A percentile compares a stretch with the other conserved stretches of the same genome.
These are phyloP conservation scores for Lypha dubia DNA, from an alignment of 2,888 invertebrate species.

Conservation along the genomic window DNA sequence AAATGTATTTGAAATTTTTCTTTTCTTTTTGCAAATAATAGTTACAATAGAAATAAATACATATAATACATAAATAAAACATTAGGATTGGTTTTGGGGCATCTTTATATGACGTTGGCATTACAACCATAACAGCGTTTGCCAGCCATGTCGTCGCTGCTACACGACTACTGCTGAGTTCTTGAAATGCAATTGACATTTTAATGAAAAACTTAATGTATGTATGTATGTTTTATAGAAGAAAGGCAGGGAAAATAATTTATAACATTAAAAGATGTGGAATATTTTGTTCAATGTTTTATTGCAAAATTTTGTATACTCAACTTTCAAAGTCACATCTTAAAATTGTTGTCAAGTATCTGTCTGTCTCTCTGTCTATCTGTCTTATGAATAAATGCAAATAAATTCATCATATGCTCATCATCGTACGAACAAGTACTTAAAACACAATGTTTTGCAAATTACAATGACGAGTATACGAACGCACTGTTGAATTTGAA, in stretches of 20 bases:
- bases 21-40: neutral
- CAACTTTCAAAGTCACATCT: constrained; percentile 35
- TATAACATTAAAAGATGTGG: constrained; percentile 23
- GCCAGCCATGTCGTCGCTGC: neutral
- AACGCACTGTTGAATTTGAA: constrained; percentile 20
- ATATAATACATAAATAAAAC: constrained; percentile 30
- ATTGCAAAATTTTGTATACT: neutral
- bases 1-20: constrained; percentile 52
- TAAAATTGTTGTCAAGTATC: constrained; percentile 37
- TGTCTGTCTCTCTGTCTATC: too few relatives aligned
- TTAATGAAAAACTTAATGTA: constrained; percentile 19
- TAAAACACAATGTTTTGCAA: constrained; percentile 23
- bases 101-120: constrained; percentile 51
- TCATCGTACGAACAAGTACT: neutral
- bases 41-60: neutral
- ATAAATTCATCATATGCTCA: constrained; percentile 45
- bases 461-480: constrained; percentile 28
- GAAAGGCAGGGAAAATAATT: constrained; percentile 3
- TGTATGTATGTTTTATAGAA: neutral
- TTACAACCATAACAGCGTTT: constrained; percentile 20
- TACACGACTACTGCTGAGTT: constrained; percentile 9
- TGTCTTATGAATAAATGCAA: constrained; percentile 25
- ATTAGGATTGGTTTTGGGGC: constrained; percentile 36
- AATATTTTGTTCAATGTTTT: constrained; percentile 4
- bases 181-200: constrained; percentile 64